Conservation (phyloP, 2,113 vertebrate species). For the Ibidorhyncha struthersii region DNA sequence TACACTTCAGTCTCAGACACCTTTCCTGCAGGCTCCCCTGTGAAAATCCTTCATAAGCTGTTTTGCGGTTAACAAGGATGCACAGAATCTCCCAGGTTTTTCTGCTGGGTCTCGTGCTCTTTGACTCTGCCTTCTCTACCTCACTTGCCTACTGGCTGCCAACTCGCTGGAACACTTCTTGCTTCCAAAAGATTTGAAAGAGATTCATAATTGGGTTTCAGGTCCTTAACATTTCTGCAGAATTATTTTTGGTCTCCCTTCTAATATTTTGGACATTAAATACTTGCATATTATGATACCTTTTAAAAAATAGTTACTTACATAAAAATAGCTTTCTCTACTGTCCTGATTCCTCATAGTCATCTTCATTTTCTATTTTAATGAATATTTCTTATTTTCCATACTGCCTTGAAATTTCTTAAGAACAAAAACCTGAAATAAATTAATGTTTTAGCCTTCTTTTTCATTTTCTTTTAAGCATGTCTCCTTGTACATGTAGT, state of each 20-base stretch:
- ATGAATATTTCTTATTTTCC: background rate
- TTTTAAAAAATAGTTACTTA: background rate
- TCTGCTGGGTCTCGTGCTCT: background rate
- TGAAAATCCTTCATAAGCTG: background rate
- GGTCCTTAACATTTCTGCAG: background rate
- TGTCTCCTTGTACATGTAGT: background rate
- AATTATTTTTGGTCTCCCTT: background rate
- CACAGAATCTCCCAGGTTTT: background rate
- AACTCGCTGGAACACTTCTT: background rate
- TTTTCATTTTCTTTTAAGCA: background rate
- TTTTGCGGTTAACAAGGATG: background rate
- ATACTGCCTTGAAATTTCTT: background rate
- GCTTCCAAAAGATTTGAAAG: background rate
- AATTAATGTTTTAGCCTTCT: background rate
- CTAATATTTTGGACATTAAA: background rate
- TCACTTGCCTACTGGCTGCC: background rate
- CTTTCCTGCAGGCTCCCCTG: background rate
- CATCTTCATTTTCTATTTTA: background rate
- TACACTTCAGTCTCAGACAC: background rate
- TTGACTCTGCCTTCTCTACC: background rate
- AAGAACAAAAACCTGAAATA: background rate
- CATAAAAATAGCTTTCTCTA: background rate
- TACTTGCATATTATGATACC: background rate
- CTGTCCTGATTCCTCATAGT: background rate
- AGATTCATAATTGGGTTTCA: background rate